Evolutionary conservation across 2,888 invertebrate species (phyloP).

Genomic region (Barypeithes pellucidus): DNA sequence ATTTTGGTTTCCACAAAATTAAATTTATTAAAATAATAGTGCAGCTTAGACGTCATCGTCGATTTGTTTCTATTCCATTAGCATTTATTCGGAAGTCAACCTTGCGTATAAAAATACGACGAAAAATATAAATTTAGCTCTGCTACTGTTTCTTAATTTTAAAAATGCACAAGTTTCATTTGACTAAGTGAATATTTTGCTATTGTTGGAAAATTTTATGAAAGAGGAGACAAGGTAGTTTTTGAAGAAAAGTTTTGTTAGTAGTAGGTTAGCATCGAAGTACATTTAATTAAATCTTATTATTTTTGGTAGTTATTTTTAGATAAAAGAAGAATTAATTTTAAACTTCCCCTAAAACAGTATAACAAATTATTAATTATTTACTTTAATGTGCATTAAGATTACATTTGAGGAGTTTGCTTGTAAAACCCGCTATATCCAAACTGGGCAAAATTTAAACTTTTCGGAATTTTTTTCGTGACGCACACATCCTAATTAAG

Average conservation of each 20-base stretch:
- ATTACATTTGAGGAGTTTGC: too few species aligned
- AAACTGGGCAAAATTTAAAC: too few species aligned
- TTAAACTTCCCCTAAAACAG: too few species aligned
- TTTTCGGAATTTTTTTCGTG: too few species aligned
- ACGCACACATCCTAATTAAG: too few species aligned
- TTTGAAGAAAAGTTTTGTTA: slow-evolving; percentile 11
- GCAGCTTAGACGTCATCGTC: neutral
- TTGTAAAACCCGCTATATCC: too few species aligned
- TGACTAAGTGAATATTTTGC: slow-evolving; percentile 24
- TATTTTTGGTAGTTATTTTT: too few species aligned
- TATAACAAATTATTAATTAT: too few species aligned
- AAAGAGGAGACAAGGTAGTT: neutral
- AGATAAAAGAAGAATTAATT: too few species aligned
- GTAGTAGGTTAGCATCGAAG: too few species aligned
- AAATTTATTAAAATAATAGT: neutral
- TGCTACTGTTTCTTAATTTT: slow-evolving; percentile 27
- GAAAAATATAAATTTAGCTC: slow-evolving; percentile 7
- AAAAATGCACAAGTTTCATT: slow-evolving; percentile 35
- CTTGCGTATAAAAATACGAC: neutral
- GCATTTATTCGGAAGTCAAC: slow-evolving; percentile 17
- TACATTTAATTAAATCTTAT: neutral
- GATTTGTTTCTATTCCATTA: neutral
- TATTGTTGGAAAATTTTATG: slow-evolving; percentile 16
- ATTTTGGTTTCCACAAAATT: neutral
- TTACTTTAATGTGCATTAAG: too few species aligned